Percentiles rank a stretch among this genome's conserved stretches.
phyloP scores from a whole-genome alignment of 2,113 vertebrate species.

The Telmatochromis brachygnathus region DNA sequence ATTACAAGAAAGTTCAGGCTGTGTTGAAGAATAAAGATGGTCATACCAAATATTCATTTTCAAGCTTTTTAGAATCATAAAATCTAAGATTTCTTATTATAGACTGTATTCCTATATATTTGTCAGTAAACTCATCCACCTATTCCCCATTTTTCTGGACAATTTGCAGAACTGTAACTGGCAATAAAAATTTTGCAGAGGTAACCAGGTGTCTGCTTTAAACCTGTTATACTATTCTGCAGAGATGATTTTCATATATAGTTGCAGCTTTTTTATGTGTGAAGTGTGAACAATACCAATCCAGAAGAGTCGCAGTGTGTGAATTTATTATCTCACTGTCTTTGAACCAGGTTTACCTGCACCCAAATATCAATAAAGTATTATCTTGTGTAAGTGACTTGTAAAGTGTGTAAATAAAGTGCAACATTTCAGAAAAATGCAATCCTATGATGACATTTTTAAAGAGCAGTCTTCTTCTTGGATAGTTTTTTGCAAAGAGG shows the following conservation, averaged over 20 bases:
- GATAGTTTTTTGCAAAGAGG: neutral
- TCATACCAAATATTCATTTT: neutral
- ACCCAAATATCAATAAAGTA: neutral
- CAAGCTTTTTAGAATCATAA: neutral
- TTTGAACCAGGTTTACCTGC: neutral
- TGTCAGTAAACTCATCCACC: neutral
- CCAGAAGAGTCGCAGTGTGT: neutral
- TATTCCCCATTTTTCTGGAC: neutral
- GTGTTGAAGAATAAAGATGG: neutral
- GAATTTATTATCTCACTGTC: neutral
- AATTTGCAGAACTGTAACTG: neutral
- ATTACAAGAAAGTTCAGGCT: neutral
- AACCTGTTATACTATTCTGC: neutral
- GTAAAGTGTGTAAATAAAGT: neutral
- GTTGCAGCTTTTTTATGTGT: neutral
- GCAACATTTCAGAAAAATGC: neutral
- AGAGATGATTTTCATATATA: neutral
- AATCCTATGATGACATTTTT: neutral
- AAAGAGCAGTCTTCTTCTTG: neutral
- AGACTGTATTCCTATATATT: neutral
- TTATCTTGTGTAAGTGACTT: neutral
- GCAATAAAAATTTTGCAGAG: neutral
- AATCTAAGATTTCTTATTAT: neutral
- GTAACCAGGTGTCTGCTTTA: neutral
- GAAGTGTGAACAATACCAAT: neutral